A percentile compares a stretch with the other conserved stretches of the same genome.
phyloP scores from a whole-genome alignment of 2,888 invertebrate genomes.

The Ethmia dodecea region DNA sequence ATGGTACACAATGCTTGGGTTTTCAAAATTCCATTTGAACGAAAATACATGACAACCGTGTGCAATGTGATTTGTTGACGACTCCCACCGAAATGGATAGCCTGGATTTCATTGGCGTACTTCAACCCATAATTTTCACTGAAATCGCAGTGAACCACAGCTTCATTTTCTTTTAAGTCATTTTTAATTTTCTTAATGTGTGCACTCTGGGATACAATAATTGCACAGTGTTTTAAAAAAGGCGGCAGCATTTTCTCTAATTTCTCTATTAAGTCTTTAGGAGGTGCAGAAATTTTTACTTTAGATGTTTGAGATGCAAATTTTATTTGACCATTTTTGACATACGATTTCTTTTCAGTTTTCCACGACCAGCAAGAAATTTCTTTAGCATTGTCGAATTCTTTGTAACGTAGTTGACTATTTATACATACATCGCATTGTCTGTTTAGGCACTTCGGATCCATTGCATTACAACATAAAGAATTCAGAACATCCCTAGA shows the following conservation, averaged over 20 bases:
- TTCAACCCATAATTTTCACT: slow-evolving; percentile 18
- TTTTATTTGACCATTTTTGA: background rate
- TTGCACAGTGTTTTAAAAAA: slow-evolving; percentile 14
- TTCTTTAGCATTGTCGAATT: background rate
- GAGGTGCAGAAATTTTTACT: background rate
- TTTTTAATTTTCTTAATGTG: slow-evolving; percentile 14
- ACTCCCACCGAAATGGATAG: slow-evolving; percentile 17
- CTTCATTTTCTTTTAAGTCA: slow-evolving; percentile 12
- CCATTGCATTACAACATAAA: background rate
- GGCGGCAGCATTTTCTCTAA: background rate
- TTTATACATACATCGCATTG: background rate
- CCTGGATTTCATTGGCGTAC: slow-evolving; percentile 16
- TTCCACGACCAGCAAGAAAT: background rate
- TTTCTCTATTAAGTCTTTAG: background rate
- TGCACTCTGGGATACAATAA: slow-evolving; percentile 15
- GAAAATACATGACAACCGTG: background rate
- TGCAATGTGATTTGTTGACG: slow-evolving; percentile 3
- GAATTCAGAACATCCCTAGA: background rate
- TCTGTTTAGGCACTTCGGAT: background rate
- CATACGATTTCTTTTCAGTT: background rate
- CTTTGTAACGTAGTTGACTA: background rate
- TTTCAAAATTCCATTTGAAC: background rate
- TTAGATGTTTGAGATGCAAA: background rate
- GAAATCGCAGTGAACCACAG: slow-evolving; percentile 17
- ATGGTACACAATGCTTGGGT: background rate